phyloP scores from a whole-genome alignment of 2,888 invertebrate species.

The Tipula vernalis region DNA sequence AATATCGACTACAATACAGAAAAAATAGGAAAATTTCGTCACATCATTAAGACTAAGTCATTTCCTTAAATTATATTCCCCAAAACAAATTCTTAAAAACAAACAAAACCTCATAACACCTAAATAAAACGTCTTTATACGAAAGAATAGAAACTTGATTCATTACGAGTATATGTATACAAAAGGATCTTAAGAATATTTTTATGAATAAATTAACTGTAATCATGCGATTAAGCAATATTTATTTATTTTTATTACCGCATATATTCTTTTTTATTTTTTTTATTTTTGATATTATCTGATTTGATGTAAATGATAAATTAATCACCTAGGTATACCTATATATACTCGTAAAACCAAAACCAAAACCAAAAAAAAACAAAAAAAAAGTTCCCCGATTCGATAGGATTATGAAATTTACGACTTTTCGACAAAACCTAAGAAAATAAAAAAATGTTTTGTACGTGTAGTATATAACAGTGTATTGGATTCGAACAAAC shows the following conservation, averaged over 20 bases:
- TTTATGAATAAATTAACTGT: not conserved
- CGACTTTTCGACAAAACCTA: not conserved
- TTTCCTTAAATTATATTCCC: no score
- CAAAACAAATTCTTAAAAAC: no score
- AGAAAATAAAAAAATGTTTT: not conserved
- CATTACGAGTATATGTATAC: not conserved
- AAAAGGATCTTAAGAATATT: not conserved
- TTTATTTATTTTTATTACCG: not conserved
- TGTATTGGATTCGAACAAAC: not conserved
- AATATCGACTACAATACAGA: no score
- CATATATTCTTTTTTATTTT: not conserved
- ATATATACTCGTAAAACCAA: not conserved
- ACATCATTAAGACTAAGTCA: no score
- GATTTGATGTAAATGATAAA: not conserved
- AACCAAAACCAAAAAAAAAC: not conserved
- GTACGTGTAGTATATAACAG: not conserved
- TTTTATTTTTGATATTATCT: not conserved
- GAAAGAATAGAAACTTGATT: not conserved
- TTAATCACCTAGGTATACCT: not conserved
- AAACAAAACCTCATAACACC: no score
- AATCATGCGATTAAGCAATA: not conserved
- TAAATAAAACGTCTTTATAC: no score
- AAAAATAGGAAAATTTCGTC: no score
- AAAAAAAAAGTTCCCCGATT: not conserved
- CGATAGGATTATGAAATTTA: not conserved